phyloP scores from a whole-genome alignment of 2,113 vertebrate species.

The Lagopus muta region DNA sequence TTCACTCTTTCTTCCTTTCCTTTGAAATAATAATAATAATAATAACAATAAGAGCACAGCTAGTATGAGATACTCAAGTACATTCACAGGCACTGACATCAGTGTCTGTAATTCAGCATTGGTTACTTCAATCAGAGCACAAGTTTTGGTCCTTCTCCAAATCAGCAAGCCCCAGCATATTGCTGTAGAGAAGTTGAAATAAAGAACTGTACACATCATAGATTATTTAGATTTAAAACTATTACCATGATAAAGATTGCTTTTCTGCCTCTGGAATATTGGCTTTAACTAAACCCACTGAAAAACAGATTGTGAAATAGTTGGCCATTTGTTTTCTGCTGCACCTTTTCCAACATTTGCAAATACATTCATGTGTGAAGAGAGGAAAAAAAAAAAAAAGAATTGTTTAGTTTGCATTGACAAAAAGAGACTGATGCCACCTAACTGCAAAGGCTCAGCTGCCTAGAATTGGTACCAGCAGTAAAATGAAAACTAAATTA shows the following conservation, averaged over 20 bases:
- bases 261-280: not conserved
- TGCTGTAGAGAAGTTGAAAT: not conserved
- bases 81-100: not conserved
- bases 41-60: not conserved
- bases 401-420: not conserved
- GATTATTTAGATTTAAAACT: not conserved
- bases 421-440: not conserved
- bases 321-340: not conserved
- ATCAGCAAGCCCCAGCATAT: not conserved
- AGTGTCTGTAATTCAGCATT: not conserved
- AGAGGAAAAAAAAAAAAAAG: not conserved
- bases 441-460: not conserved
- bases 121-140: not conserved
- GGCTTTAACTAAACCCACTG: not conserved
- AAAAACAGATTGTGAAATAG: not conserved
- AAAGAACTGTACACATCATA: not conserved
- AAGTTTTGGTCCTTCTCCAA: not conserved
- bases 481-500: not conserved
- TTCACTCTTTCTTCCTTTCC: not conserved
- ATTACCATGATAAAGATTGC: not conserved
- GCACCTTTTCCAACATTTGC: not conserved
- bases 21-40: not conserved
- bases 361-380: not conserved
- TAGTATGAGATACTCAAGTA: not conserved
- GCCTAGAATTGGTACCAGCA: not conserved